These are phyloP conservation scores for Xiphophorus birchmanni DNA, from an alignment of 2,797 vertebrate species.

Conservation along the genomic window DNA sequence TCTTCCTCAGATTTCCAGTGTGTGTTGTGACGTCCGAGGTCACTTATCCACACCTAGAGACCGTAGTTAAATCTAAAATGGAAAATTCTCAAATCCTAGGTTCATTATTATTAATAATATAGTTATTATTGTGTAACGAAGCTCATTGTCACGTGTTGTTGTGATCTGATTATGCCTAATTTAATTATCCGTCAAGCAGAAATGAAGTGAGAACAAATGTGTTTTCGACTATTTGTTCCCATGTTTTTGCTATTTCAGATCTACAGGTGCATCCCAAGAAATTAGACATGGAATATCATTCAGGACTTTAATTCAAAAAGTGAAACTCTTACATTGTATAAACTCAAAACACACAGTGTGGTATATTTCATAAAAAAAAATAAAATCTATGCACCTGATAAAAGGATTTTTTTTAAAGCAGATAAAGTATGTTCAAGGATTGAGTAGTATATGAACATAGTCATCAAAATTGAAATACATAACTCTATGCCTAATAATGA, in stretches of 20 bases:
- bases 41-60: not conserved
- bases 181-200: conserved; percentile 66
- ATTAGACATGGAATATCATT: not conserved
- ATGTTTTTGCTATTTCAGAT: conserved; percentile 55
- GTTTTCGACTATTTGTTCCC: conserved; percentile 43
- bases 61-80: not conserved
- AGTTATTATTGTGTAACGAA: conserved; percentile 48
- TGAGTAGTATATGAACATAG: not conserved
- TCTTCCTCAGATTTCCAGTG: not conserved
- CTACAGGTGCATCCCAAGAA: not conserved
- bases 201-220: conserved; percentile 66
- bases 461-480: not conserved
- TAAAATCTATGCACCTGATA: not conserved
- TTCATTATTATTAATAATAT: not conserved
- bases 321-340: not conserved
- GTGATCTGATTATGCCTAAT: conserved; percentile 60
- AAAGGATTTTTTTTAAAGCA: not conserved
- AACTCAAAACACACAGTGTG: not conserved
- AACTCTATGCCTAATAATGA: not conserved
- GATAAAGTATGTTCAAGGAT: not conserved
- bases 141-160: conserved; percentile 48
- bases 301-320: not conserved
- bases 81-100: conserved; percentile 23
- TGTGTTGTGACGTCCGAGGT: conserved; percentile 7
- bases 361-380: not conserved